Evolutionary conservation across 2,888 invertebrate genomes (phyloP).

Genomic region (Eristalis pertinax): DNA sequence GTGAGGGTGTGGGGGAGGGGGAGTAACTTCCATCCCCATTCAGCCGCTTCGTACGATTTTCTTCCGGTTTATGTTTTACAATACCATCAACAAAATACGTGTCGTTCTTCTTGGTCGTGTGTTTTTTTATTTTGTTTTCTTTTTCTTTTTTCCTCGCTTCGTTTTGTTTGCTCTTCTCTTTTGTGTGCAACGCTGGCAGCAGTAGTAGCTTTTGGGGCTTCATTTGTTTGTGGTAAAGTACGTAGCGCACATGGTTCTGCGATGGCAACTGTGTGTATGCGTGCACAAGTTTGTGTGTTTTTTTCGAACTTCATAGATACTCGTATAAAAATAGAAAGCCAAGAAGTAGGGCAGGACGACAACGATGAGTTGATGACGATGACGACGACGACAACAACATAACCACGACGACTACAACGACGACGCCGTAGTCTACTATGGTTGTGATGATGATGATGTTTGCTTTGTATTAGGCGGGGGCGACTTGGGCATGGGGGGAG

Average conservation of each 20-base stretch:
- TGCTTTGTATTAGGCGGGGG: constrained; percentile 20
- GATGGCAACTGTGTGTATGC: constrained; percentile 31
- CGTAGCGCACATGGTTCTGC: constrained; percentile 45
- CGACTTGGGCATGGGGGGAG: neutral
- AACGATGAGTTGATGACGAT: constrained; percentile 54
- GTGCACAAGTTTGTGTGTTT: constrained; percentile 38
- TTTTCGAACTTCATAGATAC: constrained; percentile 76
- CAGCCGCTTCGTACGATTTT: constrained; percentile 52
- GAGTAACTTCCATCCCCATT: neutral
- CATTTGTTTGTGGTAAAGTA: constrained; percentile 47
- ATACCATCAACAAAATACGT: constrained; percentile 35
- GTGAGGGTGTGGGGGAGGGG: neutral
- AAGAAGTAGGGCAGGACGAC: constrained; percentile 72
- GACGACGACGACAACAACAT: constrained; percentile 23
- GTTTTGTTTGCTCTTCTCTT: constrained; percentile 42
- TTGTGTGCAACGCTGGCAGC: constrained; percentile 46
- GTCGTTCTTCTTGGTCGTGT: neutral
- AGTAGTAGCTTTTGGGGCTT: constrained; percentile 67
- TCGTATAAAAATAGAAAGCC: constrained; percentile 72
- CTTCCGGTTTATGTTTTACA: constrained; percentile 67
- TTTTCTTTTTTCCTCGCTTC: constrained; percentile 6
- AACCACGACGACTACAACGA: constrained; percentile 16
- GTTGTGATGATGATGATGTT: constrained; percentile 29
- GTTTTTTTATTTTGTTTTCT: neutral
- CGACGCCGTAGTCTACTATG: neutral